Conservation (phyloP, 2,888 invertebrate genomes). For the Imbricaverruca yamaguchii region DNA sequence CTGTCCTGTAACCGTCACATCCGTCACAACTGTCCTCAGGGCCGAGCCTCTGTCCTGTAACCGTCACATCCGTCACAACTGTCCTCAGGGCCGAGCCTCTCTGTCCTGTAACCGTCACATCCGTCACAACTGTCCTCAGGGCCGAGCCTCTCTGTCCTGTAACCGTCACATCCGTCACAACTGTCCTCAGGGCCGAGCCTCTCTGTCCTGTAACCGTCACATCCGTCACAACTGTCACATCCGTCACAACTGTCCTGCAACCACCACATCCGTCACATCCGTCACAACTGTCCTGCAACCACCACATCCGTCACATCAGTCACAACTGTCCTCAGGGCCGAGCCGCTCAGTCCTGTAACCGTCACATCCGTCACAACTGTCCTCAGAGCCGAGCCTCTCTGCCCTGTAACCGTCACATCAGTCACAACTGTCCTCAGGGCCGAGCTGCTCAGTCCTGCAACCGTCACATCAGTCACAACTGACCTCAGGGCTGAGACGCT, state of each 20-base stretch:
- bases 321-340: background rate
- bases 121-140: constrained; percentile 13
- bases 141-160: background rate
- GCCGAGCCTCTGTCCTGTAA: background rate
- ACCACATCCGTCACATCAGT: background rate
- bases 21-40: background rate
- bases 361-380: background rate
- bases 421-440: constrained; percentile 10
- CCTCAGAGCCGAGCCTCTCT: background rate
- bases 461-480: background rate
- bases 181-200: constrained; percentile 8
- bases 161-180: background rate
- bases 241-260: constrained; percentile 5
- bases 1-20: background rate
- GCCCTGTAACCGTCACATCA: background rate
- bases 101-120: background rate
- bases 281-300: no score
- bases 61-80: background rate
- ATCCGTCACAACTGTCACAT: background rate
- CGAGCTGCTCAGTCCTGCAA: background rate
- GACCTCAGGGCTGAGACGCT: background rate
- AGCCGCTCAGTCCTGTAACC: background rate
- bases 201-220: background rate
- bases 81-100: background rate
- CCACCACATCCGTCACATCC: background rate